Percentiles rank a stretch among this genome's conserved stretches.
phyloP scores from a whole-genome alignment of 2,797 vertebrate species.

The Esox lucius region DNA sequence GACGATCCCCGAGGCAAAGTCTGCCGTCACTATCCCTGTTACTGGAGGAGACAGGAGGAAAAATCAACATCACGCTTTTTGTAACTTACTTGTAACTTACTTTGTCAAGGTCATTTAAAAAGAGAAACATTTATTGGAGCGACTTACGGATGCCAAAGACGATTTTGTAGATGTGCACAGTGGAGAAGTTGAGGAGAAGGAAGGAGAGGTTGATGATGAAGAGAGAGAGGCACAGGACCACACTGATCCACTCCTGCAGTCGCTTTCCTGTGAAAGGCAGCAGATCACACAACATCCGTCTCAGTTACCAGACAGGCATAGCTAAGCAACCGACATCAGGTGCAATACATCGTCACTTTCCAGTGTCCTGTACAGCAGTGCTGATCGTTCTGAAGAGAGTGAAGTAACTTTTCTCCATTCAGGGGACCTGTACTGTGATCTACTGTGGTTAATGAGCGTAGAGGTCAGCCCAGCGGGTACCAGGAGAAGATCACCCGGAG shows the following conservation, averaged over 20 bases:
- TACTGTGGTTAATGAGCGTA: constrained; percentile 42
- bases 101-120: not conserved
- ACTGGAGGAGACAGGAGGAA: constrained; percentile 53
- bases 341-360: not conserved
- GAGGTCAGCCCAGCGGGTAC: constrained; percentile 24
- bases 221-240: constrained; percentile 70
- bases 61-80: not conserved
- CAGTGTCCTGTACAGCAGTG: not conserved
- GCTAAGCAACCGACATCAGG: not conserved
- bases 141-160: constrained; percentile 62
- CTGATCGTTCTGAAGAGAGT: not conserved
- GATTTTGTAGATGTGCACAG: constrained; percentile 69
- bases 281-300: constrained; percentile 19
- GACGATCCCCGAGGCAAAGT: constrained; percentile 82
- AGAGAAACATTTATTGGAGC: not conserved
- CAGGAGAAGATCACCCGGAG: constrained; percentile 44
- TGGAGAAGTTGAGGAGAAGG: constrained; percentile 72
- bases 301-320: constrained; percentile 1
- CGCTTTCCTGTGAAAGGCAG: constrained; percentile 57
- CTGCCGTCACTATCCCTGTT: constrained; percentile 81
- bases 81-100: not conserved
- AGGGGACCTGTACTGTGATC: not conserved
- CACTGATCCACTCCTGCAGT: constrained; percentile 70
- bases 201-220: constrained; percentile 68
- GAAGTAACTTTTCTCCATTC: not conserved